Evolutionary conservation across 2,888 invertebrate species (phyloP).

Genomic region (Drosophila greeni): DNA sequence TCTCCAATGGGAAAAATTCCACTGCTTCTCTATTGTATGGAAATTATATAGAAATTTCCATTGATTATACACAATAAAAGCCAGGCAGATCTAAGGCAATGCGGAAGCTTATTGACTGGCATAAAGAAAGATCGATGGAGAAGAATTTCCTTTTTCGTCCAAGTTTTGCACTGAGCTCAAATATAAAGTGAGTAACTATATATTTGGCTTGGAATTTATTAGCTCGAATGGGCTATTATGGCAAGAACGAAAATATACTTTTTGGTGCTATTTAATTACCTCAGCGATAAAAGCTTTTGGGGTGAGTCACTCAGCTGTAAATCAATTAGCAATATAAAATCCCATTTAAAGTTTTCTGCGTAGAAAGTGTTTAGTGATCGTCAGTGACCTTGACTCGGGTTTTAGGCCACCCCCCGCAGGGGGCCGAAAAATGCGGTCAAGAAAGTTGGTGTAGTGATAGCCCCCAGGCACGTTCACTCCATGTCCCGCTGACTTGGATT

Average conservation of each 20-base stretch:
- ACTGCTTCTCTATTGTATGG: constrained; percentile 24
- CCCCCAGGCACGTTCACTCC: constrained; percentile 2
- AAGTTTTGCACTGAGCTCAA: not conserved
- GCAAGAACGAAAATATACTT: constrained; percentile 7
- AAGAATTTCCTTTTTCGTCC: constrained; percentile 16
- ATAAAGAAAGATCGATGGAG: not conserved
- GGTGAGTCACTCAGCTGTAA: constrained; percentile 12
- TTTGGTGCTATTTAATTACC: constrained; percentile 11
- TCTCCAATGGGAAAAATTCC: constrained; percentile 5
- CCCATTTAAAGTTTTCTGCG: not conserved
- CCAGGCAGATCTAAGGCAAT: constrained; percentile 1
- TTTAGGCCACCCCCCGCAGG: constrained; percentile 5
- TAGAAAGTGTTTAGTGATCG: constrained; percentile 17
- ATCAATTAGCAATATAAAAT: not conserved
- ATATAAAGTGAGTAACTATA: constrained; percentile 1
- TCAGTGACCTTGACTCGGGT: constrained; percentile 22
- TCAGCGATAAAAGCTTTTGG: constrained; percentile 7
- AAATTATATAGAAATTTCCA: constrained; percentile 17
- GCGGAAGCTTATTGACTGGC: constrained; percentile 20
- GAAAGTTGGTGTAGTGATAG: constrained; percentile 16
- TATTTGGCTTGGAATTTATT: constrained; percentile 15
- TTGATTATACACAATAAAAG: constrained; percentile 15
- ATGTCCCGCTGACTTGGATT: constrained; percentile 34
- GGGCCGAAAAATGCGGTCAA: constrained; percentile 19
- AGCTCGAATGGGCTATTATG: not conserved